Conservation (phyloP, 2,888 invertebrate species). For the Pyrochroa serraticornis region DNA sequence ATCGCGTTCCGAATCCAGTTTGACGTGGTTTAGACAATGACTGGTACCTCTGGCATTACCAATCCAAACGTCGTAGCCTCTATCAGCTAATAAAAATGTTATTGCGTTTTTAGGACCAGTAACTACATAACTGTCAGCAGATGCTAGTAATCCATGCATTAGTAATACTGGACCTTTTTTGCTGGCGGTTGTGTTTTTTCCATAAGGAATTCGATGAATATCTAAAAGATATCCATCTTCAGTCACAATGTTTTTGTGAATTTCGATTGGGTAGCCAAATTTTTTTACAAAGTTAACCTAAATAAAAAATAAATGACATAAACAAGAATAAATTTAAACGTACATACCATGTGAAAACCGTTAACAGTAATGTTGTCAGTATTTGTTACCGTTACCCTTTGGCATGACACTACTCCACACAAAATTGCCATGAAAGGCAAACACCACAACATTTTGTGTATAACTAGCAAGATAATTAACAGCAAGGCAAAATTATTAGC, state of each 20-base stretch:
- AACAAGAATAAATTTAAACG: too few species aligned
- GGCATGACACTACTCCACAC: too few species aligned
- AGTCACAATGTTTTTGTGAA: conserved; percentile 53
- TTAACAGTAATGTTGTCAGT: too few species aligned
- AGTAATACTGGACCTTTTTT: conserved; percentile 45
- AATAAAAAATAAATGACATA: too few species aligned
- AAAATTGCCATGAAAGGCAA: too few species aligned
- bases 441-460: too few species aligned
- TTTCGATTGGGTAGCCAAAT: conserved; percentile 51
- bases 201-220: conserved; percentile 61
- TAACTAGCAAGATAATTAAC: too few species aligned
- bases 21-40: conserved; percentile 58
- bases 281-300: conserved; percentile 62
- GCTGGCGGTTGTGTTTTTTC: conserved; percentile 30
- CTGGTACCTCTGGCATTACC: conserved; percentile 62
- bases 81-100: conserved; percentile 20
- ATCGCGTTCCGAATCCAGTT: conserved; percentile 36
- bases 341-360: too few species aligned
- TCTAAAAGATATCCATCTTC: conserved; percentile 62
- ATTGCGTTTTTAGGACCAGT: conserved; percentile 19
- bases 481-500: too few species aligned
- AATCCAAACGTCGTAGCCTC: conserved; percentile 28
- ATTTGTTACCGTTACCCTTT: too few species aligned
- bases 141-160: conserved; percentile 1
- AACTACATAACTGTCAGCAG: conserved; percentile 15